These are phyloP conservation scores for Dynastes tityus DNA, from an alignment of 2,888 invertebrate genomes.

Conservation along the genomic window DNA sequence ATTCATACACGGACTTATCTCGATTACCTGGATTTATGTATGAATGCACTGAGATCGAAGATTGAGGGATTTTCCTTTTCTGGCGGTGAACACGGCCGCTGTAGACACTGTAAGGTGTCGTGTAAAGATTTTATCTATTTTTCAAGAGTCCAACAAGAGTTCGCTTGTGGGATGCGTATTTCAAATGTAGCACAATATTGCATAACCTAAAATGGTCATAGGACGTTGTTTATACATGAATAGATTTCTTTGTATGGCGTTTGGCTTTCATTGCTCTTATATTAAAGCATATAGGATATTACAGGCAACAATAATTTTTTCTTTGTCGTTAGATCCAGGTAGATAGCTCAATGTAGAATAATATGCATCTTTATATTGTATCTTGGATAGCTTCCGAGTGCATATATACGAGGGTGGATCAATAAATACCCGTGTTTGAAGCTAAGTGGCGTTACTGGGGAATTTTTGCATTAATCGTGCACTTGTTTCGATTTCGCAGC, in stretches of 20 bases:
- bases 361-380: too few relatives aligned
- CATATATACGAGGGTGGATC: too few relatives aligned
- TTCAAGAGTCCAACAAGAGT: not conserved
- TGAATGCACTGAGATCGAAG: not conserved
- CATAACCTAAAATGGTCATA: not conserved
- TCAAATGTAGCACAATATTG: not conserved
- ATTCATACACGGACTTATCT: slow-evolving; percentile 1
- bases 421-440: too few relatives aligned
- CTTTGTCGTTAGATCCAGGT: too few relatives aligned
- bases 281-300: too few relatives aligned
- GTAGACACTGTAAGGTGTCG: not conserved
- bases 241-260: not conserved
- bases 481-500: too few relatives aligned
- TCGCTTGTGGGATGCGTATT: not conserved
- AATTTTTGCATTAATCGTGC: too few relatives aligned
- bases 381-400: too few relatives aligned
- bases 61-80: slow-evolving; percentile 10
- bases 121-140: not conserved
- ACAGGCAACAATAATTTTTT: too few relatives aligned
- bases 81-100: not conserved
- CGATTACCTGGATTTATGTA: slow-evolving; percentile 8
- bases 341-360: too few relatives aligned
- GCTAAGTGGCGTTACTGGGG: too few relatives aligned
- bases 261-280: too few relatives aligned
- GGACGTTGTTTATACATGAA: not conserved